Base-by-base conservation (phyloP, 2,888 invertebrate species). In the Cephus pulcher region DNA sequence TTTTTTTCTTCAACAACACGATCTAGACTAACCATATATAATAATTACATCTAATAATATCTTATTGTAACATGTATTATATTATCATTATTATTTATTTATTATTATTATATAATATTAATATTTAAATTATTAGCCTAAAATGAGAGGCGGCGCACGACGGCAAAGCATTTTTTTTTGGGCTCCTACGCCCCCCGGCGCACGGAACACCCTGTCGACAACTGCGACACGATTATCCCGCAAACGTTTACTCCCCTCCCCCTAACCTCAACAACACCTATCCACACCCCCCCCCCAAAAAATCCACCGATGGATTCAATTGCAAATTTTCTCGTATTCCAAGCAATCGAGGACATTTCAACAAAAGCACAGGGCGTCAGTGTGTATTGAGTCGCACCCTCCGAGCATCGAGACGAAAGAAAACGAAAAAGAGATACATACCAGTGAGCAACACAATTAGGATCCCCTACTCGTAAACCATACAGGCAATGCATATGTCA, bases 11-110 rank as follows among this genome's bases (percentile, higher is more conserved):
- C 89, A 91, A 91, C 91, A 91, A 91, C 91, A 91, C 91, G 90
- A 90, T 90, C 91, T 91, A 91, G 87, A 90, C 91, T 91, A 91
- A 90, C 90, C 90, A 91, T 91, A 88, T 89, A 91, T 91, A 91
- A 91, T 91, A 91, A 91, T 91, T 91, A 91, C 91, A 90, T 91
- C 91, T 91, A 91, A 90, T 91, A 91, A 91, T 91, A 91, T 91
- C 91, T 91, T 91, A 91, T 89, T 89, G 86, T 91, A 91, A 91
- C 91, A 91, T 90, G 90, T 91, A 91, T 90, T 89, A 89, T 89
- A 91, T 90, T 89, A 90, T 90, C 85, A 86, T 89, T 85, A 89
- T 88, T 82, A 84, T 86, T 83, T 56, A 56, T 56, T 86, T 79
- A 86, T 82, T 86, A 87, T 89, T 88, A 88, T 82, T 83, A 82